Percentiles rank a stretch among this genome's conserved stretches.
phyloP scores from a whole-genome alignment of 2,888 invertebrate genomes.

The Pseudoips prasinana region DNA sequence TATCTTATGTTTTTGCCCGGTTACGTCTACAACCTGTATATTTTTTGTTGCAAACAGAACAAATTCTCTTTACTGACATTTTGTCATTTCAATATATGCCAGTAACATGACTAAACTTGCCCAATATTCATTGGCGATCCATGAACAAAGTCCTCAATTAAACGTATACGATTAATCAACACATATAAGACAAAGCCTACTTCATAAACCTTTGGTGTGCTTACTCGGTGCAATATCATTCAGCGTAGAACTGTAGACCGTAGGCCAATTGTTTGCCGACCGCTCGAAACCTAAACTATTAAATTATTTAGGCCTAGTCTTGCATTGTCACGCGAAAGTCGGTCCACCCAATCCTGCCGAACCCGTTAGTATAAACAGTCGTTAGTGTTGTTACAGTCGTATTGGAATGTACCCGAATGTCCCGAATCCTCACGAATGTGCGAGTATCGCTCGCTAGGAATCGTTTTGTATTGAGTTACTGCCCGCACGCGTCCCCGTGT shows the following conservation, averaged over 20 bases:
- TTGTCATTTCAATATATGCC: no score
- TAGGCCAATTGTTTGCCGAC: constrained; percentile 56
- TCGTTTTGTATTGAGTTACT: constrained; percentile 68
- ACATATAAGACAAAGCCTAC: constrained; percentile 27
- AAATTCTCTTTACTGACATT: no score
- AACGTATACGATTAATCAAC: constrained; percentile 23
- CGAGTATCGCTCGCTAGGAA: constrained; percentile 62
- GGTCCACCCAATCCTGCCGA: constrained; percentile 43
- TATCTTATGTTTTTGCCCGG: no score
- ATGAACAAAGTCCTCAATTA: constrained; percentile 17
- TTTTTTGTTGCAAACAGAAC: no score
- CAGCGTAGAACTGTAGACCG: constrained; percentile 39
- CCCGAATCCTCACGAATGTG: constrained; percentile 56
- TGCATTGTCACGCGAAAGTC: constrained; percentile 75
- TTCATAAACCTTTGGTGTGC: constrained; percentile 27
- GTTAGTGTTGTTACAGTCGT: constrained; percentile 66
- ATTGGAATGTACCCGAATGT: constrained; percentile 50
- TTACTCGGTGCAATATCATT: constrained; percentile 27
- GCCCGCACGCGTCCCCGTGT: constrained; percentile 56
- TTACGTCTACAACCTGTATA: no score
- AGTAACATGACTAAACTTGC: no score
- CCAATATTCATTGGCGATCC: not conserved
- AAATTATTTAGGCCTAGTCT: constrained; percentile 75
- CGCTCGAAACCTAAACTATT: constrained; percentile 67
- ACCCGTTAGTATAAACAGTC: constrained; percentile 68